Percentiles rank a stretch among this genome's conserved stretches.
Evolutionary conservation across 1,140 invertebrate genomes (phyloP).

Genomic region (Sipha flava): DNA sequence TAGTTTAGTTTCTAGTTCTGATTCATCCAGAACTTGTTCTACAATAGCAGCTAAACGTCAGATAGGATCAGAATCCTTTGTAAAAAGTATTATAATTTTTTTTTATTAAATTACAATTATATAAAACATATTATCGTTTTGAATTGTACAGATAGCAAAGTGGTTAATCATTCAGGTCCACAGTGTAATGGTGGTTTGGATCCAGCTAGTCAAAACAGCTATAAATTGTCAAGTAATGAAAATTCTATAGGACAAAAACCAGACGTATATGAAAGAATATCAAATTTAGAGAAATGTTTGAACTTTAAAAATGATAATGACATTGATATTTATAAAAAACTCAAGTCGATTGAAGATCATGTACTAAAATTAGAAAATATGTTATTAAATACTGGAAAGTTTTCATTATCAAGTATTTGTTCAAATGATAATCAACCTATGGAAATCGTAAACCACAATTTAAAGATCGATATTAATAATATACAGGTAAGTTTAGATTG

Average conservation of each 20-base stretch:
- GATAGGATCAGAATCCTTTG: slow-evolving; percentile 1
- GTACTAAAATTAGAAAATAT: not conserved
- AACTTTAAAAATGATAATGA: not conserved
- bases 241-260: not conserved
- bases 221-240: not conserved
- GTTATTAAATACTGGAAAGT: not conserved
- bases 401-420: not conserved
- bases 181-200: not conserved
- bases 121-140: not conserved
- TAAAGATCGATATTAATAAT: not conserved
- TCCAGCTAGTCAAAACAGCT: not conserved
- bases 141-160: not conserved
- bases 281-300: slow-evolving; percentile 9
- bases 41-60: not conserved
- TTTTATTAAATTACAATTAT: not conserved
- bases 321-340: not conserved
- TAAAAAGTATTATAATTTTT: not conserved
- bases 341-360: not conserved
- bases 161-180: not conserved
- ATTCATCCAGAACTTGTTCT: not conserved
- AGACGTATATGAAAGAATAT: slow-evolving; percentile 7
- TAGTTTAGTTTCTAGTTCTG: not conserved
- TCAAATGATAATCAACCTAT: not conserved
- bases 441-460: not conserved
- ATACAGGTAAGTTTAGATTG: not conserved